phyloP scores from a whole-genome alignment of 2,888 invertebrate genomes.

The Linyphia triangularis region DNA sequence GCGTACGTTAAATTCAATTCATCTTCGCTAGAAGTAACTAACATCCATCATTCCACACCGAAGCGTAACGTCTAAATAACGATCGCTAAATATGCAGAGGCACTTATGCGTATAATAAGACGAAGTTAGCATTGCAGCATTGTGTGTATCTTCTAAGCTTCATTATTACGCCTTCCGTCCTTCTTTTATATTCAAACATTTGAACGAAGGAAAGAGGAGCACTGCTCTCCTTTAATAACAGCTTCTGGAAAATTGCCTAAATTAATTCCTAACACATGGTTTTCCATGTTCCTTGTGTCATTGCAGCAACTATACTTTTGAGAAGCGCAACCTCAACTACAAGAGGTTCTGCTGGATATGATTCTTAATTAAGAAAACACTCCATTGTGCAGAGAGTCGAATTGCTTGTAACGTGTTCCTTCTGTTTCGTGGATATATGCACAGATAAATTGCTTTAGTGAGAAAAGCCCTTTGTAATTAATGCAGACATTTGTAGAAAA shows the following conservation, averaged over 20 bases:
- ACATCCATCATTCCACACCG: constrained; percentile 21
- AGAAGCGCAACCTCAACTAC: not conserved
- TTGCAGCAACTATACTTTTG: not conserved
- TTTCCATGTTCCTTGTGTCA: constrained; percentile 32
- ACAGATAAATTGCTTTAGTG: too few relatives aligned
- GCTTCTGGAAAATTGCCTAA: constrained; percentile 37
- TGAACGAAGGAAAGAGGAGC: constrained; percentile 20
- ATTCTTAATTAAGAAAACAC: constrained; percentile 57
- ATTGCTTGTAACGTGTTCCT: not conserved
- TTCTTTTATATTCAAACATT: constrained; percentile 17
- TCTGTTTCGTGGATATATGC: too few relatives aligned
- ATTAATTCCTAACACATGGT: constrained; percentile 49
- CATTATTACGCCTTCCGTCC: constrained; percentile 15
- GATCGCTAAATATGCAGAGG: constrained; percentile 48
- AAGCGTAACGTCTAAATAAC: constrained; percentile 22
- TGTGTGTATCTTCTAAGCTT: constrained; percentile 24
- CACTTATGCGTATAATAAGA: constrained; percentile 33
- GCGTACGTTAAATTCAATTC: constrained; percentile 36
- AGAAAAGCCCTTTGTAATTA: too few relatives aligned
- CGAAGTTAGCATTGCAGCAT: not conserved
- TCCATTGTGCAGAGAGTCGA: not conserved
- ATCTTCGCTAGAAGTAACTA: constrained; percentile 31
- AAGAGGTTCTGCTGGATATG: not conserved
- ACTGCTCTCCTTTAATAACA: constrained; percentile 32
- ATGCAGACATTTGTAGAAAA: too few relatives aligned